Evolutionary conservation across 2,888 invertebrate species (phyloP), one percentile per base, ranked within the genome.

Genomic region (Neoscelio sp.): DNA sequence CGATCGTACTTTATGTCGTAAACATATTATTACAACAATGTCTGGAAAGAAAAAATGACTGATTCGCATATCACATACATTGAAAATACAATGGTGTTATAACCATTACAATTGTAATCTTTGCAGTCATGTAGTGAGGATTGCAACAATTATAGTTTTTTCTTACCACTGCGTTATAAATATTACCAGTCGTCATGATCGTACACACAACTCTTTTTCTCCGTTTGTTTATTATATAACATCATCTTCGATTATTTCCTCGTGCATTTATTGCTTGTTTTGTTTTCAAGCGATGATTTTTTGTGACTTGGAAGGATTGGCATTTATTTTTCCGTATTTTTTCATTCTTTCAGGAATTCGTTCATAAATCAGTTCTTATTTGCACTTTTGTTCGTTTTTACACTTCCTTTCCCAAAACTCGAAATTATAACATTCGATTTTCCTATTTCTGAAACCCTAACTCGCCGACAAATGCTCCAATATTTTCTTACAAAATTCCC

Each of bases 11-110:
- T 62, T n/a, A 33, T 56, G 67, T 56, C 52, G 68, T 76, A 77
- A 80, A 77, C 76, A 77, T 74, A 71, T 71, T 71, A 75, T 71
- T 71, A 75, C 70, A 75, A 71, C 71, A 80, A 77, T 68, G 73
- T 68, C 73, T 64, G 67, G 68, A 68, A 70, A 67, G 26, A 40
- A 65, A 70, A 62, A 75, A 75, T 48, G n/a, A 10, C 42, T 38
- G 67, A 67, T 73, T 46, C 67, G 67, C 67, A 30, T 58, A 60
- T 67, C 67, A 44, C n/a, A n/a, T n/a, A n/a, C 12, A 15, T 30
- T 1, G n/a, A 48, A 26, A 26, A 48, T 30, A 28, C 30, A 28
- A 50, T 50, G 15, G 17, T n/a, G n/a, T n/a, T n/a, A n/a, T n/a
- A 13, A 17, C 13, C 6, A 15, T 2, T 13, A 50, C 30, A 13